Evolutionary conservation across 2,113 vertebrate species (phyloP).

Genomic region (Asarcornis scutulata): DNA sequence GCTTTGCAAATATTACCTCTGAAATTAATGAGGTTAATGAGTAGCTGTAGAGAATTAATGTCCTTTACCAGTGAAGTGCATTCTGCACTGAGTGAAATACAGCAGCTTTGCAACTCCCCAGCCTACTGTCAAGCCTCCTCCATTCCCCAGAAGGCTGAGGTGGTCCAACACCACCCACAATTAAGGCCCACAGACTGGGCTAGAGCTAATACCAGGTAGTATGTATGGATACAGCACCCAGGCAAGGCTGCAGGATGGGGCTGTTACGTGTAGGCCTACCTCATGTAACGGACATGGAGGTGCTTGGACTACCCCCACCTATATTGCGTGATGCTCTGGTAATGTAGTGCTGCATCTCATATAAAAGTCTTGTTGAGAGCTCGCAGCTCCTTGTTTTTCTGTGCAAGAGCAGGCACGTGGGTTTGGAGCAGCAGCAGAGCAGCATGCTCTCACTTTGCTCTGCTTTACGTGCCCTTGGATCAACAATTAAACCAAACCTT

Average conservation of each 20-base stretch:
- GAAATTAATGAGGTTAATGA: background rate
- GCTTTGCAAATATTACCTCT: background rate
- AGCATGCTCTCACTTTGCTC: background rate
- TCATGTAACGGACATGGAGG: background rate
- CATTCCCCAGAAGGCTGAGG: background rate
- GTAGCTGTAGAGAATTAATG: background rate
- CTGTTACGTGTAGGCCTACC: background rate
- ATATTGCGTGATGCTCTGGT: background rate
- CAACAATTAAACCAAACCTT: background rate
- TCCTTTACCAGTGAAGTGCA: background rate
- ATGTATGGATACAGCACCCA: too few relatives aligned
- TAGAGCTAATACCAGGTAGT: background rate
- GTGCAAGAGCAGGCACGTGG: background rate
- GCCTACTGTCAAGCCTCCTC: too few relatives aligned
- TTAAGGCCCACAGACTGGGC: background rate
- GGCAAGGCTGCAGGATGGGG: background rate
- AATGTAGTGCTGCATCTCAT: background rate
- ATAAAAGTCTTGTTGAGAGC: background rate
- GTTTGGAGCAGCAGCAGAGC: background rate
- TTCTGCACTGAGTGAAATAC: background rate
- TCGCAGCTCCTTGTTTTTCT: background rate
- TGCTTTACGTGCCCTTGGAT: background rate
- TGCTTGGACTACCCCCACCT: background rate
- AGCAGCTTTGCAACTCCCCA: background rate
- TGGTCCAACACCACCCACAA: background rate